Evolutionary conservation across 2,113 vertebrate species (phyloP), one percentile per base, ranked within the genome.

Genomic region (Scolopax mira): DNA sequence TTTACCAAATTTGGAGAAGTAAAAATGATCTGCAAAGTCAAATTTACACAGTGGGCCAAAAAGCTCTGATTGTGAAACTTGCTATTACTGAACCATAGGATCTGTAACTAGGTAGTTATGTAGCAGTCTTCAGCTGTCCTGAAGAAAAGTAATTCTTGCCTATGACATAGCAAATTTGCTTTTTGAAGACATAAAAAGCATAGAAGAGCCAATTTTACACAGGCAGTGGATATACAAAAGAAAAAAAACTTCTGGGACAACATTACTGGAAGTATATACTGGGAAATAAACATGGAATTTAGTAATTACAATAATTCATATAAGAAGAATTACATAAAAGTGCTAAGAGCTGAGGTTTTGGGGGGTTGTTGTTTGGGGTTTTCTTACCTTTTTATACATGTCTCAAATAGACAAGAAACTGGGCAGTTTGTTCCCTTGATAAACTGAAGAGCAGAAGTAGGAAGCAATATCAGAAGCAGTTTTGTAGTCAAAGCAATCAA

Each of bases 21-120:
- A 15, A 82, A 89, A 92, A 88, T 70, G 6, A 37, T 55, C 35
- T 85, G 17, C 60, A 90, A 79, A 91, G 39, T 90, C 57, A 89
- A 72, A 89, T 92, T 81, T 64, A 58, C 35, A 61, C 15, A 31
- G 24, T 58, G n/a, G 54, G 18, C 3, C 72, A 62, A 55, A 80
- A 71, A 80, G 4, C 37, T 9, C 42, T 49, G 31, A 74, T 46
- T 66, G 5, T 41, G n/a, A 85, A 65, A 42, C 86, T 58, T 88
- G 13, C 44, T 80, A 6, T 51, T 61, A 57, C 11, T 60, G 25
- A 92, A 41, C 10, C 19, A 28, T 13, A 37, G 27, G 21, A 88
- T 57, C 7, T 46, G 14, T n/a, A 89, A 65, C 7, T 87, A 71
- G 67, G 3, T 3, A 22, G 46, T 48, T 48, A 48, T 21, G 22